Evolutionary conservation across 2,797 vertebrate genomes (phyloP), one percentile per base, ranked within the genome.

Genomic region (Stomatorhinus walkeri): DNA sequence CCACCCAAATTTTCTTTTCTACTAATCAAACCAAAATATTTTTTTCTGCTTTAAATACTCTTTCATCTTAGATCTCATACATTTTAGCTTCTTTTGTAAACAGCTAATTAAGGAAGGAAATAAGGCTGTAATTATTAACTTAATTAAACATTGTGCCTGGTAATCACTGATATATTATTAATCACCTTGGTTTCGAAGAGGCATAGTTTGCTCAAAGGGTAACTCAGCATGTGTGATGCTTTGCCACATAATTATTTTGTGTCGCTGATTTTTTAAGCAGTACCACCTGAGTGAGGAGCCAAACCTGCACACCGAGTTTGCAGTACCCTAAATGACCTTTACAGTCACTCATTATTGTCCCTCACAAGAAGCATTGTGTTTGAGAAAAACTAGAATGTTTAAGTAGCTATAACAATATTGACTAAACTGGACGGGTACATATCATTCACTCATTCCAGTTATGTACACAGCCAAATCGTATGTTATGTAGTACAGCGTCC

Each of bases 101-200:
- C 56, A 59, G 48, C 51, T 40, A 54, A 86, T 89, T 89, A 89
- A 86, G 46, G 88, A 51, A 92, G 89, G 59, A 91, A 92, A 93
- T 90, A 85, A 79, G 89, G 86, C 89, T 86, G 89, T 93, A 91
- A 93, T 93, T 90, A 91, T 87, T 24, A 88, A 90, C 89, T 87
- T 32, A 87, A 88, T 92, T 90, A 87, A 81, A 88, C 46, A 12
- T 89, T 91, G 91, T 83, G 90, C 91, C 22, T 2, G n/a, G 86
- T 89, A 91, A 91, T 89, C 59, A 40, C 89, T 59, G 87, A 89
- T 86, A 90, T 90, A 92, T 90, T 89, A 91, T 90, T 91, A 91
- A 85, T 89, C 89, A 91, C 90, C 93, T 90, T 89, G 91, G 90
- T 59, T 56, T 91, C 83, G 28, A 87, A 83, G 87, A 87, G 68